Percentiles rank a stretch among this genome's conserved stretches.
phyloP scores from a whole-genome alignment of 2,797 vertebrate genomes.

The Gastrophryne carolinensis region DNA sequence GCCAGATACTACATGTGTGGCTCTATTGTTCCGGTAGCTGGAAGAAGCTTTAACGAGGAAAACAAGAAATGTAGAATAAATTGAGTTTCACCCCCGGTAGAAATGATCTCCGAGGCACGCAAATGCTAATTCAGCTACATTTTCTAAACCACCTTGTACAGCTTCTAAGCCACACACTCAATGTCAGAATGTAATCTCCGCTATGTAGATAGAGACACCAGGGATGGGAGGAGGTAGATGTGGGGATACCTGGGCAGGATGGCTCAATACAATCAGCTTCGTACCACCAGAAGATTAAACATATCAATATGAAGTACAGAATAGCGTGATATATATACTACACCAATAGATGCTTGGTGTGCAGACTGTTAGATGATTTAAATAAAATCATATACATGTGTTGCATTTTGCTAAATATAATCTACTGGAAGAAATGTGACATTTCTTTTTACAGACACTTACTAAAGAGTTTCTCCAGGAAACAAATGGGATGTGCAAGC shows the following conservation, averaged over 20 bases:
- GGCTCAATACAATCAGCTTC: constrained; percentile 20
- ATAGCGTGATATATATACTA: no score
- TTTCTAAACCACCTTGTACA: constrained; percentile 6
- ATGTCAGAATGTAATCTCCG: constrained; percentile 35
- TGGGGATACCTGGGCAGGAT: not conserved
- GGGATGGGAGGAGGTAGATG: no score
- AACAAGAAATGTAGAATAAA: constrained; percentile 9
- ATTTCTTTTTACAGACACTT: no score
- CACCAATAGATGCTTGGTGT: no score
- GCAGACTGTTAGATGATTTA: no score
- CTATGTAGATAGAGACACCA: constrained; percentile 23
- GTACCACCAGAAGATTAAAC: constrained; percentile 25
- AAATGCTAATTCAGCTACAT: constrained; percentile 24
- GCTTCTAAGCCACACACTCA: not conserved
- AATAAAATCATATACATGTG: no score
- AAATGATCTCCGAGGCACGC: constrained; percentile 13
- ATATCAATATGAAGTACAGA: constrained; percentile 22
- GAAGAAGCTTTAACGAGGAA: not conserved
- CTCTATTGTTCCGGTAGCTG: constrained; percentile 21
- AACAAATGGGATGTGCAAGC: no score
- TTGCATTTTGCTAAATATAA: no score
- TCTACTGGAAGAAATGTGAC: no score
- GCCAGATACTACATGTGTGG: constrained; percentile 39
- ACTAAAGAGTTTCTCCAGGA: no score
- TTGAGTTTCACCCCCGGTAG: constrained; percentile 21